These are phyloP conservation scores for Artibeus jamaicensis DNA, from an alignment of 2,797 vertebrate species.

Conservation along the genomic window DNA sequence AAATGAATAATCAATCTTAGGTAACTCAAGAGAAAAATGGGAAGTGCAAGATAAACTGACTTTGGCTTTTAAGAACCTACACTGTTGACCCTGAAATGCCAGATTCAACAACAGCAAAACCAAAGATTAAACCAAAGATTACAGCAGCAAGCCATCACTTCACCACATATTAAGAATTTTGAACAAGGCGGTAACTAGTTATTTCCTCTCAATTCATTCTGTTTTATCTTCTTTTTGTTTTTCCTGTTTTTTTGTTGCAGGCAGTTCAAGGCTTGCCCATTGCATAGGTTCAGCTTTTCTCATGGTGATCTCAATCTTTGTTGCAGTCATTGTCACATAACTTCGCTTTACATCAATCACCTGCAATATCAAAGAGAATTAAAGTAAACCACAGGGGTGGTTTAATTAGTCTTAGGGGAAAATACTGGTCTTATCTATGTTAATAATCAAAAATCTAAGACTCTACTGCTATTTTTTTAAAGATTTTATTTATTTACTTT, in stretches of 20 bases:
- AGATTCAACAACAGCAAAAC: slow-evolving; percentile 34
- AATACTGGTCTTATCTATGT: background rate
- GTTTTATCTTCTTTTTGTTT: slow-evolving; percentile 67
- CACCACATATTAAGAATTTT: slow-evolving; percentile 19
- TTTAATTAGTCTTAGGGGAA: background rate
- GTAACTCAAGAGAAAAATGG: background rate
- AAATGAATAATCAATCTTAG: background rate
- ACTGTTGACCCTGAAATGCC: slow-evolving; percentile 60
- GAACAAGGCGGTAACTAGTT: background rate
- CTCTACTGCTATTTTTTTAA: background rate
- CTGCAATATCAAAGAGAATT: slow-evolving; percentile 76
- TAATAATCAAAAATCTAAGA: background rate
- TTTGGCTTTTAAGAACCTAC: slow-evolving; percentile 69
- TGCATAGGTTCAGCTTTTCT: slow-evolving; percentile 94
- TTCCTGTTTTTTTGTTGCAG: slow-evolving; percentile 80
- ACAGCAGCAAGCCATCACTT: slow-evolving; percentile 82
- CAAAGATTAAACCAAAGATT: slow-evolving; percentile 52
- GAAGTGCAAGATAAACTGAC: slow-evolving; percentile 45
- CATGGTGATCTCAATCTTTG: slow-evolving; percentile 95
- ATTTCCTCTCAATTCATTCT: slow-evolving; percentile 63
- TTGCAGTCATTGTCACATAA: slow-evolving; percentile 92
- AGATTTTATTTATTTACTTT: too few species aligned
- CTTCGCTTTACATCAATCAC: slow-evolving; percentile 95
- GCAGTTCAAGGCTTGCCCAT: slow-evolving; percentile 96
- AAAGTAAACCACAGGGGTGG: background rate